Evolutionary conservation across 1,140 invertebrate genomes (phyloP).

Genomic region (Formica selysi): DNA sequence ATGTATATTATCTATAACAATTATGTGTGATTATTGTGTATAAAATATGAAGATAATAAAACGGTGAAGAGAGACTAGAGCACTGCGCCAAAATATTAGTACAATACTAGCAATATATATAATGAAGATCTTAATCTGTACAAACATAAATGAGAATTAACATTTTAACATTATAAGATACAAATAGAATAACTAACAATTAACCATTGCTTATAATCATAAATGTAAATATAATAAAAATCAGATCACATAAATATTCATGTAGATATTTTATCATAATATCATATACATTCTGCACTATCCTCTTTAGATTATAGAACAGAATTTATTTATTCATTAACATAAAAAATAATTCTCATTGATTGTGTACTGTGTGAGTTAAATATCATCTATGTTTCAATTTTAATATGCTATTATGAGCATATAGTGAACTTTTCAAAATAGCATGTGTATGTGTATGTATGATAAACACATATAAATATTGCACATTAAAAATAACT

Average conservation of each 20-base stretch:
- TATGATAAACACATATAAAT: conserved; percentile 60
- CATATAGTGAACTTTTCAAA: conserved; percentile 46
- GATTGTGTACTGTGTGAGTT: conserved; percentile 37
- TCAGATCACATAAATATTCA: conserved; percentile 62
- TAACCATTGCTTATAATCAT: conserved; percentile 37
- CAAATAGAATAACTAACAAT: conserved; percentile 60
- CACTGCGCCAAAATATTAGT: conserved; percentile 62
- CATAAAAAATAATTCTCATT: conserved; percentile 40
- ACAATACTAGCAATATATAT: conserved; percentile 29
- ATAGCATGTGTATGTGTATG: conserved; percentile 4
- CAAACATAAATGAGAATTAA: conserved; percentile 60
- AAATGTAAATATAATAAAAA: conserved; percentile 68
- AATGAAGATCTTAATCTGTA: conserved; percentile 45
- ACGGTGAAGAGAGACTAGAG: conserved; percentile 73
- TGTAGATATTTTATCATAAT: conserved; percentile 30
- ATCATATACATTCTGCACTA: neutral
- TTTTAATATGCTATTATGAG: conserved; percentile 50
- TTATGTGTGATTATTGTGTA: conserved; percentile 57
- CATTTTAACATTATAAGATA: conserved; percentile 63
- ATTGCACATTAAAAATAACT: conserved; percentile 69
- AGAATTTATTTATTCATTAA: conserved; percentile 39
- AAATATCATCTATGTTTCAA: conserved; percentile 30
- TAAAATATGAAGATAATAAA: conserved; percentile 65
- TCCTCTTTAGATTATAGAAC: conserved; percentile 41
- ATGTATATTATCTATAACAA: conserved; percentile 15